Conservation (phyloP, 2,113 vertebrate species). For the Sinosuthora webbiana region DNA sequence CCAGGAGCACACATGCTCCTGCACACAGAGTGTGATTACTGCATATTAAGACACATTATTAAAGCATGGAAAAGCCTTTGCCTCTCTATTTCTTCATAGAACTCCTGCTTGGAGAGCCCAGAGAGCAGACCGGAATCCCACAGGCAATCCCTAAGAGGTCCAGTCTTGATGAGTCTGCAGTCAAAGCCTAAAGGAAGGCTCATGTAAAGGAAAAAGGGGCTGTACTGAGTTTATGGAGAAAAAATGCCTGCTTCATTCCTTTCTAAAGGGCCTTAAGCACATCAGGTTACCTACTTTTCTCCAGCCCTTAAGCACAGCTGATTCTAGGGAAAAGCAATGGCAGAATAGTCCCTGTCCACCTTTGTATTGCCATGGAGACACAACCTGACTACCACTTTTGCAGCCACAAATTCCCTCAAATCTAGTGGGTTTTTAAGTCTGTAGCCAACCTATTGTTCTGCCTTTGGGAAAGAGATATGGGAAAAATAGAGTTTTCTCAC, state of each 20-base stretch:
- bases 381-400: neutral
- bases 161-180: neutral
- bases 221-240: neutral
- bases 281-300: neutral
- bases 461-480: neutral
- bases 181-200: neutral
- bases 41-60: neutral
- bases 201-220: neutral
- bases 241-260: neutral
- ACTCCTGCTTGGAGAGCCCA: neutral
- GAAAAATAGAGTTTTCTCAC: neutral
- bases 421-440: neutral
- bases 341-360: neutral
- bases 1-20: neutral
- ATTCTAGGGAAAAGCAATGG: neutral
- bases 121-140: neutral
- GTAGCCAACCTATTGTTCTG: neutral
- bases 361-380: neutral
- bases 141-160: neutral
- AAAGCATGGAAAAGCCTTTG: neutral
- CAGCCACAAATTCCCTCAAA: neutral
- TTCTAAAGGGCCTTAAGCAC: neutral
- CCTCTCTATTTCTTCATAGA: neutral
- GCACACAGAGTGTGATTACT: neutral
- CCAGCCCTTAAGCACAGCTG: neutral